Evolutionary conservation across 2,888 invertebrate species (phyloP), one percentile per base, ranked within the genome.

Genomic region (Incurvaria masculella): DNA sequence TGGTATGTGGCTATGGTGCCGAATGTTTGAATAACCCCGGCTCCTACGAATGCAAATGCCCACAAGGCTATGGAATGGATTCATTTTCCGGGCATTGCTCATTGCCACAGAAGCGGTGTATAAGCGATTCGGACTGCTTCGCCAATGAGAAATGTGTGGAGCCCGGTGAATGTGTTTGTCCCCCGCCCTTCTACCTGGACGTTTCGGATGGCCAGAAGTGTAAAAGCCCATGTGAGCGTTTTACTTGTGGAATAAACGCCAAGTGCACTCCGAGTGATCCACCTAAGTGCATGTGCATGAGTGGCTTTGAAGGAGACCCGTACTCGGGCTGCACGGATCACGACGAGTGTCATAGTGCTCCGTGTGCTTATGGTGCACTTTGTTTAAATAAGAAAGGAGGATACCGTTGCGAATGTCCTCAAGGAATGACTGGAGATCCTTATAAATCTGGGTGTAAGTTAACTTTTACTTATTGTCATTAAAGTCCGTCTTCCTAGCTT

Each of bases 161-260:
- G 65, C 94, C 94, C 2, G 94, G 94, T 1, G 89, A 92, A 69
- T 95, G 95, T 62, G 83, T 94, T 17, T 95, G 95, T 62, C 91
- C 92, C 21, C 93, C 94, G 17, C 95, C 95, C 1, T 95, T 88
- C 72, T 94, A 91, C 66, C 83, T 88, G 23, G 94, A 95, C 63
- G 83, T 88, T 10, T 80, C 82, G 18, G 91, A 94, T 61, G 87
- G 86, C 27, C 91, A 91, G 64, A 88, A 88, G 64, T 95, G 95
- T 65, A 94, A 94, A 72, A 94, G 90, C 76, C 94, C 94, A 6
- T 95, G 94, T 65, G 93, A 95, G 67, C 82, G 94, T 51, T 93
- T 89, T 65, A 87, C 88, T 8, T 95, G 95, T 59, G 94, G 95
- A 26, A 87, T 94, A 44, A 94, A 94, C 63, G 89, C 94, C 3